A percentile compares a stretch with the other conserved stretches of the same genome.
phyloP scores from a whole-genome alignment of 1,140 invertebrate species.

The Dolichoris vasculosae region DNA sequence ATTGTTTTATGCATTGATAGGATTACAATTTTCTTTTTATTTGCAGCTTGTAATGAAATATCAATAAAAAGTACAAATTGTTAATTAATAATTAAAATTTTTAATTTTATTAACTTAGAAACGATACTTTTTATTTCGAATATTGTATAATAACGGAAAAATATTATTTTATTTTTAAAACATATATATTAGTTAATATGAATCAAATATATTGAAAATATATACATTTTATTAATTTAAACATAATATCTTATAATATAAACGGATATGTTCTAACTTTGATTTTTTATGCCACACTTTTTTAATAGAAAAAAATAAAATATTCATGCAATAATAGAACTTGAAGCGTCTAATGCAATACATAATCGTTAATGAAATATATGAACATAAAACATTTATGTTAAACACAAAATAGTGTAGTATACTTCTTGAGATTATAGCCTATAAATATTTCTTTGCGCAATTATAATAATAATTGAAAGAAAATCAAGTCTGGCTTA shows the following conservation, averaged over 20 bases:
- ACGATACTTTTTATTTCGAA: background rate
- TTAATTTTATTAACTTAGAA: background rate
- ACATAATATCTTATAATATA: background rate
- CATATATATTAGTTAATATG: background rate
- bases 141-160: background rate
- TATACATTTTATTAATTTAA: background rate
- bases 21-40: too few relatives aligned
- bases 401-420: background rate
- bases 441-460: slow-evolving; percentile 3
- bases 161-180: background rate
- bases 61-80: too few relatives aligned
- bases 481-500: background rate
- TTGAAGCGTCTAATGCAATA: background rate
- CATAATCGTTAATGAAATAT: background rate
- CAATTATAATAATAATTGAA: slow-evolving; percentile 17
- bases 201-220: background rate
- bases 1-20: too few relatives aligned
- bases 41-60: too few relatives aligned
- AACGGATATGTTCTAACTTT: background rate
- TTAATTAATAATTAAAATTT: background rate
- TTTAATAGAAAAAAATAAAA: background rate
- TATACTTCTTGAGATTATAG: background rate
- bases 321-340: background rate
- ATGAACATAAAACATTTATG: slow-evolving; percentile 9
- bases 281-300: background rate